A percentile compares a stretch with the other conserved stretches of the same genome.
Conservation (phyloP, 2,797 vertebrate genomes). For the Percopsis omiscomaycus region DNA sequence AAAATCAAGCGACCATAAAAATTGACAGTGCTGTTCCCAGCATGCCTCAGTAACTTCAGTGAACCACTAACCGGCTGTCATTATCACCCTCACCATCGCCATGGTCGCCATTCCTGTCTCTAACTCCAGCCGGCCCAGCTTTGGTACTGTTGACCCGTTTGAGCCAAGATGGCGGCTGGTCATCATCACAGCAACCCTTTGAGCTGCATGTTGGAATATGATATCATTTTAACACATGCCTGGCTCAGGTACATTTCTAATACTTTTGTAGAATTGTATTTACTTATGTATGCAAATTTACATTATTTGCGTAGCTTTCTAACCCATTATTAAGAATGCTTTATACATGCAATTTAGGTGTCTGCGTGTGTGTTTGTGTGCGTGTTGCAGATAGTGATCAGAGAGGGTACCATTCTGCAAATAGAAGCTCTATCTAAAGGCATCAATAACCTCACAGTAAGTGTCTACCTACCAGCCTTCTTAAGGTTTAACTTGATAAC, state of each 20-base stretch:
- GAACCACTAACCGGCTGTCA: constrained; percentile 56
- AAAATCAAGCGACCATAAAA: neutral
- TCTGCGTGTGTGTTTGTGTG: constrained; percentile 33
- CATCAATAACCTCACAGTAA: constrained; percentile 92
- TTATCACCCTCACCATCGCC: constrained; percentile 38
- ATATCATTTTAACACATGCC: constrained; percentile 18
- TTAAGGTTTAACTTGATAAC: too few species aligned
- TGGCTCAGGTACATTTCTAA: constrained; percentile 33
- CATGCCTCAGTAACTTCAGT: constrained; percentile 52
- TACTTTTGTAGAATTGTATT: neutral
- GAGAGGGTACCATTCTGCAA: constrained; percentile 85
- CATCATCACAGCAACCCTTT: constrained; percentile 32
- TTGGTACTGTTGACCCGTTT: constrained; percentile 6
- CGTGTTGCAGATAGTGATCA: constrained; percentile 85
- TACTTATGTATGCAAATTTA: neutral
- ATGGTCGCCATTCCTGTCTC: constrained; percentile 21
- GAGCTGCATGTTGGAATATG: constrained; percentile 50
- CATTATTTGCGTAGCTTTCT: neutral
- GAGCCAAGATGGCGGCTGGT: constrained; percentile 32
- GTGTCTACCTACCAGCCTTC: constrained; percentile 51
- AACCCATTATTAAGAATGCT: too few species aligned
- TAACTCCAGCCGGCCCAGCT: constrained; percentile 13
- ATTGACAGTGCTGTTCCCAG: neutral
- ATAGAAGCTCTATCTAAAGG: constrained; percentile 91
- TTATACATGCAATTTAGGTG: neutral